A percentile compares a stretch with the other conserved stretches of the same genome.
Evolutionary conservation across 2,888 invertebrate genomes (phyloP).

Genomic region (Coenonympha arcania): DNA sequence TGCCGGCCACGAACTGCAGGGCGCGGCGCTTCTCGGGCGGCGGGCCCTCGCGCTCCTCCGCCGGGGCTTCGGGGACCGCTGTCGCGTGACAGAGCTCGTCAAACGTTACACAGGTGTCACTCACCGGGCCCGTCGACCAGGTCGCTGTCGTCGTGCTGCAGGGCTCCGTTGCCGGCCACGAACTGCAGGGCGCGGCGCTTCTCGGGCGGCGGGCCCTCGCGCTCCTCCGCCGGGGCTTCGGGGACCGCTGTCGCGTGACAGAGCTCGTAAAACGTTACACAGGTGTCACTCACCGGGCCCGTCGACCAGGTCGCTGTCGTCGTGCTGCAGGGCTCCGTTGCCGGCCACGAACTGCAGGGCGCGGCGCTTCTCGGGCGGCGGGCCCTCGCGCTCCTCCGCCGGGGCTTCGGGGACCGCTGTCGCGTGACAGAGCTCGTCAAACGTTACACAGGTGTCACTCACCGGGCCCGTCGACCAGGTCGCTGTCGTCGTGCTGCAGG

Average conservation of each 20-base stretch:
- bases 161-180: slow-evolving; percentile 54
- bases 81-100: too few relatives aligned
- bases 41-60: slow-evolving; percentile 44
- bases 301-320: slow-evolving; percentile 43
- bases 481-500: slow-evolving; percentile 55
- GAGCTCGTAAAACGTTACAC: too few relatives aligned
- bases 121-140: slow-evolving; percentile 37
- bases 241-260: slow-evolving; percentile 16
- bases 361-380: slow-evolving; percentile 52
- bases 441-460: slow-evolving; percentile 3
- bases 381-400: slow-evolving; percentile 45
- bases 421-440: too few relatives aligned
- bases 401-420: slow-evolving; percentile 27
- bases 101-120: too few relatives aligned
- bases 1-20: slow-evolving; percentile 49
- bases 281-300: slow-evolving; percentile 31
- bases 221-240: slow-evolving; percentile 37
- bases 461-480: slow-evolving; percentile 39
- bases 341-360: slow-evolving; percentile 50
- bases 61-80: slow-evolving; percentile 28
- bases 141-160: slow-evolving; percentile 57
- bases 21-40: slow-evolving; percentile 56
- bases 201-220: slow-evolving; percentile 48
- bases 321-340: slow-evolving; percentile 63
- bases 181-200: slow-evolving; percentile 53